phyloP scores from a whole-genome alignment of 2,113 vertebrate genomes.

The Pteropus alecto region DNA sequence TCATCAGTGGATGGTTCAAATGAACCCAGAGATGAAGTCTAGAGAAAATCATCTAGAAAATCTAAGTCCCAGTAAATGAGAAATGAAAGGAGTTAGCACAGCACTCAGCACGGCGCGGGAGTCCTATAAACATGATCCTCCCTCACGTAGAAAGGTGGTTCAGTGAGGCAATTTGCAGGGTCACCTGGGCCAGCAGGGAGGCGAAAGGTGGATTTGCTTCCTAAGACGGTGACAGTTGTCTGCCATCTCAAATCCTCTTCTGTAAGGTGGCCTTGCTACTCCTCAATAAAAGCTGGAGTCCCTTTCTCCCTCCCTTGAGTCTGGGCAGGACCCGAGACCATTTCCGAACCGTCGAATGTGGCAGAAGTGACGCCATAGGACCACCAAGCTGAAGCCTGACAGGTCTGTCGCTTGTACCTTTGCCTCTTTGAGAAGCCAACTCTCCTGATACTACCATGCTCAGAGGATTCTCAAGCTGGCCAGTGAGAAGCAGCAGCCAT shows the following conservation, averaged over 20 bases:
- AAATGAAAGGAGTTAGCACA: background rate
- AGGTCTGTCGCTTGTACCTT: background rate
- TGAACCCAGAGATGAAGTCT: background rate
- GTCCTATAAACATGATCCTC: background rate
- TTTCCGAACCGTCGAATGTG: background rate
- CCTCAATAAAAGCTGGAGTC: fast-evolving
- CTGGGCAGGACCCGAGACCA: fast-evolving
- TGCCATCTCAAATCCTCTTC: fast-evolving
- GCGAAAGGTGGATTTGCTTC: background rate
- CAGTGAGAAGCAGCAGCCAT: fast-evolving
- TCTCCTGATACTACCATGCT: fast-evolving
- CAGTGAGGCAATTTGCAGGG: fast-evolving
- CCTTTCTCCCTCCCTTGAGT: background rate
- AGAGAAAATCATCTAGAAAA: background rate
- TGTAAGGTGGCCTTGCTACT: fast-evolving
- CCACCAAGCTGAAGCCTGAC: background rate
- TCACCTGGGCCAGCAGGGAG: fast-evolving
- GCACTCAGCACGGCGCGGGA: fast-evolving
- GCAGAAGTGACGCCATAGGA: background rate
- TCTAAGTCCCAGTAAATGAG: background rate
- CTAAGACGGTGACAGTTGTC: fast-evolving
- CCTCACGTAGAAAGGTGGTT: too few relatives aligned
- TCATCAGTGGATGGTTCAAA: background rate
- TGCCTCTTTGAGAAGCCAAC: background rate
- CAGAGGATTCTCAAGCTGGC: background rate